These are phyloP conservation scores for Phyllotis vaccarum DNA, from an alignment of 2,797 vertebrate species.

Conservation along the genomic window DNA sequence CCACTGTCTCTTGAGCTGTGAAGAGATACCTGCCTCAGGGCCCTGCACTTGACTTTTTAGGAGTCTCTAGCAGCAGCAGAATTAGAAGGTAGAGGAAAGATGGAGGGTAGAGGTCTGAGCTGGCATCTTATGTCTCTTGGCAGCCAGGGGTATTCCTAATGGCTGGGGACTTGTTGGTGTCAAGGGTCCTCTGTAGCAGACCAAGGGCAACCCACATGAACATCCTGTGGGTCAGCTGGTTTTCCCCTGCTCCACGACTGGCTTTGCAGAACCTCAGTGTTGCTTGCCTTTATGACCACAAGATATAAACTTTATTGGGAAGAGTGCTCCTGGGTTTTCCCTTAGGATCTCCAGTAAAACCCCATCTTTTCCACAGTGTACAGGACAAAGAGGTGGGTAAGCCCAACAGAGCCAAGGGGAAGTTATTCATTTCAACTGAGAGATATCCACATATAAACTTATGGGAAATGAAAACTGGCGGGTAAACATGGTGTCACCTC, in stretches of 20 bases:
- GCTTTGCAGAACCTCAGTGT: rapidly evolving
- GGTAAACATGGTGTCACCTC: neutral
- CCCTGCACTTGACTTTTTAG: neutral
- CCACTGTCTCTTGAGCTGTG: neutral
- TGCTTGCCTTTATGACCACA: neutral
- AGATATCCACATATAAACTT: neutral
- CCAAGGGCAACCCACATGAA: neutral
- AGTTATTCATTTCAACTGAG: neutral
- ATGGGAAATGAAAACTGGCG: too few relatives aligned
- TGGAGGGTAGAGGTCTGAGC: rapidly evolving
- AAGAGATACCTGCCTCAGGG: neutral
- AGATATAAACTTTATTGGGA: neutral
- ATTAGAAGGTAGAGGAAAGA: neutral
- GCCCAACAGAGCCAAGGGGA: neutral
- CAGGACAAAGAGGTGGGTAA: too few relatives aligned
- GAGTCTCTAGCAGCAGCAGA: neutral
- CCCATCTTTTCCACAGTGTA: neutral
- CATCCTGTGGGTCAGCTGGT: neutral
- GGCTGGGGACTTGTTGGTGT: neutral
- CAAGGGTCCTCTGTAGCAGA: rapidly evolving
- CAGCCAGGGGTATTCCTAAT: neutral
- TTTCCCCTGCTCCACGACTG: neutral
- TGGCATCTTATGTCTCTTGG: neutral
- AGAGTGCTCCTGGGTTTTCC: neutral
- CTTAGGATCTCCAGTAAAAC: neutral